Base-by-base conservation (phyloP, 2,797 vertebrate species). In the Oreortyx pictus region DNA sequence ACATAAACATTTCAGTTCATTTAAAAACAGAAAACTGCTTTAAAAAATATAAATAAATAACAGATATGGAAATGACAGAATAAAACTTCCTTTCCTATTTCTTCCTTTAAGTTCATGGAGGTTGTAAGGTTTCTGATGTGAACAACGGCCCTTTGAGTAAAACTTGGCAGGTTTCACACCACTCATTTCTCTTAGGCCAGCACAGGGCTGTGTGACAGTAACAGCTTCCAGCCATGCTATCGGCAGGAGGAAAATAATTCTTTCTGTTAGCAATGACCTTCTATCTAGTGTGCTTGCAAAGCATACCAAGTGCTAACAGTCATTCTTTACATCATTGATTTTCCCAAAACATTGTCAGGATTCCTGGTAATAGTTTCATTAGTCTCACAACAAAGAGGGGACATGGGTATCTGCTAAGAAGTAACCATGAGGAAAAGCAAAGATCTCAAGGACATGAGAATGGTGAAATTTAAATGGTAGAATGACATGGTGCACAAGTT, bases 211-310 rank as follows among this genome's bases (percentile, higher is more conserved):
- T n/a, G 12, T 80, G 52, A 86, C 31, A 67, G 60, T 50, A 90
- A 60, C 24, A 81, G 43, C 24, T 78, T 81, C 37, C 87, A 93
- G 50, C 39, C 54, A 91, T 8, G 44, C 7, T 43, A 83, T 0
- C 72, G 49, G 71, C 65, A 82, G 50, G 44, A 85, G 25, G 29
- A 77, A 95, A 93, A 80, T 25, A 89, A 92, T 79, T 87, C 23
- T 82, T 78, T 67, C 44, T 89, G 47, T 37, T 85, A 93, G 72
- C 81, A 80, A 67, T 57, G 79, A 90, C 89, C 86, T 92, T 85
- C 89, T 72, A 91, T 19, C 14, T 27, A 61, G 52, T 6, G 7
- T 6, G 5, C 65, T 79, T 65, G 14, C 44, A 82, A 79, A 81
- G 61, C 61, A 57, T 57, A 49, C 14, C 39, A 61, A 80, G 33